Evolutionary conservation across 2,888 invertebrate genomes (phyloP), one percentile per base, ranked within the genome.

Genomic region (Microdon myrmicae): DNA sequence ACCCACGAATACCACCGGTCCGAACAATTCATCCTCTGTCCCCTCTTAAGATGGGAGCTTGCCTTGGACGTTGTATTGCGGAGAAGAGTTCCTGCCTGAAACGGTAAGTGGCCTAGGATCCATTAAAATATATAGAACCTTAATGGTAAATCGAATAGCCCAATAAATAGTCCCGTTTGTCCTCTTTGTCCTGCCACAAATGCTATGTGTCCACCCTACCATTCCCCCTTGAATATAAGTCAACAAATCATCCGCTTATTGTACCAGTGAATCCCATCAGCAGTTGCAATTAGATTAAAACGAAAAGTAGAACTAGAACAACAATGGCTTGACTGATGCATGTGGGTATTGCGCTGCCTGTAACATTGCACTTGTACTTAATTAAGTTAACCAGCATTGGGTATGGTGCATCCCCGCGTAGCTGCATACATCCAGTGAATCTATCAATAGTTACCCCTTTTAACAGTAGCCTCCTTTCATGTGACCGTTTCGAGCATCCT

Each of bases 61-160:
- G 72, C 51, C 68, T 71, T 43, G 72, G 72, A 44, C 69, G 66
- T 60, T 72, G 71, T 54, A 67, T 72, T 67, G 51, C 69, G 38
- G 53, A 66, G 29, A 66, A 54, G 39, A 59, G 66, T 54, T 66
- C 66, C 54, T 66, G 66, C 35, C 32, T 66, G 35, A 58, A 59
- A 44, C 61, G 68, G 69, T 69, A 61, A 68, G 68, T 69, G 16
- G 66, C 66, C 53, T 61, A 49, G 25, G 37, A 43, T 25, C 14
- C 17, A 35, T 3, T 4, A 3, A 9, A 20, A 19, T 3, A 28
- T 3, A n/a, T 29, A n/a, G 3, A 14, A 10, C 31, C 25, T 14
- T 3, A 10, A 17, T n/a, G n/a, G 35, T 58, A 17, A 64, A 64
- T 64, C 64, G 58, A n/a, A n/a, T n/a, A n/a, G n/a, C n/a, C n/a